Conservation (phyloP, 92 coral and sea anemone species). For the Parazoanthus darwini region DNA sequence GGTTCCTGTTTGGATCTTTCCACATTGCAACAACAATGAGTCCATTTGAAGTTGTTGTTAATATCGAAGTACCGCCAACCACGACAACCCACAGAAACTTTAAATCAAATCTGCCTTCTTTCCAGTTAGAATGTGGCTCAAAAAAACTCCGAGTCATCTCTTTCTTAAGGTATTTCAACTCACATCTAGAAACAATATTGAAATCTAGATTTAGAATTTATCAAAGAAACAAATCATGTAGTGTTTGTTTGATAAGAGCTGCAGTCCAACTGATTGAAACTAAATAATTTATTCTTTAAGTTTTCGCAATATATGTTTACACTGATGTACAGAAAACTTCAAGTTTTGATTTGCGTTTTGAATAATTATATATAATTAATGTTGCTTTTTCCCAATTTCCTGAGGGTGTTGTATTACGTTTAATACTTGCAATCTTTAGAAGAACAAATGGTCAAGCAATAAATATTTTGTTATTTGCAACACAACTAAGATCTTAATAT, state of each 20-base stretch:
- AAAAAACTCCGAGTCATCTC: slow-evolving; percentile 28
- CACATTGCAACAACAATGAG: slow-evolving; percentile 63
- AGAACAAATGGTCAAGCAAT: not conserved
- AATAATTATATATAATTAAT: not conserved
- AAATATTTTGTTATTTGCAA: not conserved
- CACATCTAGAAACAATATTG: not conserved
- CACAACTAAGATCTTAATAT: not conserved
- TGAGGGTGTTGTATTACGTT: not conserved
- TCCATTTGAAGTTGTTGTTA: slow-evolving; percentile 54
- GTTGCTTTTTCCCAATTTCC: not conserved
- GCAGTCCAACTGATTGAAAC: not conserved
- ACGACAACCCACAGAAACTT: slow-evolving; percentile 50
- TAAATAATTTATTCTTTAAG: not conserved
- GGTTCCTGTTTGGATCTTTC: slow-evolving; percentile 72
- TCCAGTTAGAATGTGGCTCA: slow-evolving; percentile 50
- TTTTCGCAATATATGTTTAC: not conserved
- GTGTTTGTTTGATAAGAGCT: not conserved
- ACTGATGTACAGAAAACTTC: slow-evolving; percentile 23
- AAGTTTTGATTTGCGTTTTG: slow-evolving; percentile 1
- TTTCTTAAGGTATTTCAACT: not conserved
- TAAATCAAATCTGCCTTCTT: slow-evolving; percentile 45
- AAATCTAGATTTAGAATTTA: not conserved
- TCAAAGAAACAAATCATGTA: not conserved
- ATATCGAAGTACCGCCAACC: slow-evolving; percentile 39
- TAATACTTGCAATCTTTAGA: not conserved